A percentile compares a stretch with the other conserved stretches of the same genome.
phyloP scores from a whole-genome alignment of 2,888 invertebrate species.

The Oligia strigilis region DNA sequence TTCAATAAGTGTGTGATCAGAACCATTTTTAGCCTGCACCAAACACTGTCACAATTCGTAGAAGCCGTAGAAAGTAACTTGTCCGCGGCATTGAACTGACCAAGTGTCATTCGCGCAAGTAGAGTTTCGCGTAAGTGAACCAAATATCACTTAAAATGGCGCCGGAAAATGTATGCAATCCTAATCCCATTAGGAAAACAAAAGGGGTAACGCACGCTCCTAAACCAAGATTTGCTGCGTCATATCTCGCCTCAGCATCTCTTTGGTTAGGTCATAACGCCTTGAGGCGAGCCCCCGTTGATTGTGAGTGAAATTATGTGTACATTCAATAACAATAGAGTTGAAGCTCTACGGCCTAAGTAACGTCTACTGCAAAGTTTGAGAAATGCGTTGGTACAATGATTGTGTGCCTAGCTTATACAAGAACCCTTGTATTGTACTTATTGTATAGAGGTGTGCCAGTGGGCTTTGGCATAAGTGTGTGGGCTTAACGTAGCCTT shows the following conservation, averaged over 20 bases:
- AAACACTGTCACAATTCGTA: not conserved
- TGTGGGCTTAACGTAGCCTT: not conserved
- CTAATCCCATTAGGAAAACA: conserved; percentile 58
- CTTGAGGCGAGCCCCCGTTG: conserved; percentile 42
- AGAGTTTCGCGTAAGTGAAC: not conserved
- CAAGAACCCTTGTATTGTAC: conserved; percentile 10
- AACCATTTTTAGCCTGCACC: not conserved
- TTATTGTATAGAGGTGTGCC: not conserved
- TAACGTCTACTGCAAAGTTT: conserved; percentile 64
- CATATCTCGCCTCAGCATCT: conserved; percentile 59
- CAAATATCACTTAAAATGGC: not conserved
- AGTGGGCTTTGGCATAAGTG: too few relatives aligned
- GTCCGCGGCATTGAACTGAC: not conserved
- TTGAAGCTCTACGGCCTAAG: conserved; percentile 56
- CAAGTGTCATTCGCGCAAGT: too few relatives aligned
- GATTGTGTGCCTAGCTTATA: conserved; percentile 19
- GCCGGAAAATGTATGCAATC: conserved; percentile 23
- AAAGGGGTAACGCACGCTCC: conserved; percentile 43
- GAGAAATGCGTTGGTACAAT: conserved; percentile 45
- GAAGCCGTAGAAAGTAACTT: not conserved
- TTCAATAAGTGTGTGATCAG: not conserved
- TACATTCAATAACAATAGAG: conserved; percentile 71
- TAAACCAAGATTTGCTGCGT: conserved; percentile 54
- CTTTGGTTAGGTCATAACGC: conserved; percentile 44
- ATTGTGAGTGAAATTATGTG: conserved; percentile 66